phyloP scores from a whole-genome alignment of 2,113 vertebrate species.

The Megaceryle torquata region DNA sequence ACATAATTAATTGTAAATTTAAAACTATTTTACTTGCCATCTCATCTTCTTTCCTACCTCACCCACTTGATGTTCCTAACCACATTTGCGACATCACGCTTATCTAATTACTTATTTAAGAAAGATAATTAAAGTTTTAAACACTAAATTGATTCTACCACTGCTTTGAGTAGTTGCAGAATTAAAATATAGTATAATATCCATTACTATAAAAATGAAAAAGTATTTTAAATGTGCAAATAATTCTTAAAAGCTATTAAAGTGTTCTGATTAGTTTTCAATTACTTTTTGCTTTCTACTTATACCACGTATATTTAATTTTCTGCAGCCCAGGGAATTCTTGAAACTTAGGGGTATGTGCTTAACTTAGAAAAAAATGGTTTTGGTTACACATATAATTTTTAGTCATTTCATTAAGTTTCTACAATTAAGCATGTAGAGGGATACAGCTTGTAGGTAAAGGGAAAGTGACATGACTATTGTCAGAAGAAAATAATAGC shows the following conservation, averaged over 20 bases:
- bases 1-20: not conserved
- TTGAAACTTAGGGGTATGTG: not conserved
- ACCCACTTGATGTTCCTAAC: not conserved
- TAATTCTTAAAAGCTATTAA: not conserved
- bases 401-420: not conserved
- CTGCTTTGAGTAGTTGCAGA: not conserved
- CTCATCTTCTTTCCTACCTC: not conserved
- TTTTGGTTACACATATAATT: not conserved
- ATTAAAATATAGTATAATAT: not conserved
- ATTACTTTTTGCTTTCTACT: not conserved
- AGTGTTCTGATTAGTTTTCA: not conserved
- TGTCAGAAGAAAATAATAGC: not conserved
- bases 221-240: not conserved
- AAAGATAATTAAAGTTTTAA: constrained; percentile 20
- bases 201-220: not conserved
- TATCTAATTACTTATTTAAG: constrained; percentile 27
- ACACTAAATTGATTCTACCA: not conserved
- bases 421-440: not conserved
- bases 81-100: not conserved
- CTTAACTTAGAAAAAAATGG: not conserved
- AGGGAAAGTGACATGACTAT: not conserved
- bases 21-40: not conserved
- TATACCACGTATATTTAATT: not conserved
- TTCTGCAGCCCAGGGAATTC: not conserved
- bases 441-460: not conserved